Percentiles rank a stretch among this genome's conserved stretches.
Conservation (phyloP, 2,113 vertebrate genomes). For the Nesogale talazaci region DNA sequence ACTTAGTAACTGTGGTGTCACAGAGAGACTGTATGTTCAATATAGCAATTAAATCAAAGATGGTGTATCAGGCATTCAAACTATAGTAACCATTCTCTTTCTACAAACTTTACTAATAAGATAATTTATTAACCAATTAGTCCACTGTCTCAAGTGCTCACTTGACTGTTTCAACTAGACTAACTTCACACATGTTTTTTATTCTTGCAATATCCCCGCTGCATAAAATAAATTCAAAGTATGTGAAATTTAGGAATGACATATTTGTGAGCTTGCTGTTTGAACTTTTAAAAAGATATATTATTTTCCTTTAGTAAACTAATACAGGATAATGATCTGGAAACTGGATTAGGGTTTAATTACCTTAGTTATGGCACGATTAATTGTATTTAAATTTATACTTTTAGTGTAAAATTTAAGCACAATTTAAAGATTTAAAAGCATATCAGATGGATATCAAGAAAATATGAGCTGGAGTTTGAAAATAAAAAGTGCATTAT, state of each 20-base stretch:
- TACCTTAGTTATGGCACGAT: not conserved
- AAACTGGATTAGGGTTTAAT: constrained; percentile 59
- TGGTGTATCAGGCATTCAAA: not conserved
- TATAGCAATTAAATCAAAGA: constrained; percentile 13
- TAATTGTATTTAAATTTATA: constrained; percentile 34
- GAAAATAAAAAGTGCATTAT: constrained; percentile 1
- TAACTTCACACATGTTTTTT: not conserved
- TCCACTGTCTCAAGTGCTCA: constrained; percentile 23
- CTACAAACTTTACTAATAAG: not conserved
- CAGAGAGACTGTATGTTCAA: not conserved
- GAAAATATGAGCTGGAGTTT: constrained; percentile 49
- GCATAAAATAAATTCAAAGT: constrained; percentile 7
- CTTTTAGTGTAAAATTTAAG: not conserved
- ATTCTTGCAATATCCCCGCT: not conserved
- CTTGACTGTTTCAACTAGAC: not conserved
- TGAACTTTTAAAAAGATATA: constrained; percentile 50
- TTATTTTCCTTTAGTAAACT: constrained; percentile 40
- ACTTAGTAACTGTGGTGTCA: not conserved
- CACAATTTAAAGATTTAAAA: not conserved
- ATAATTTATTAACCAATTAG: not conserved
- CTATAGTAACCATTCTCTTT: not conserved
- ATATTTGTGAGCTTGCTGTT: constrained; percentile 49
- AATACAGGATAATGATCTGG: constrained; percentile 31
- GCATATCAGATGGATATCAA: constrained; percentile 3
- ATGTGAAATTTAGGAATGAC: constrained; percentile 35